These are phyloP conservation scores for Pimephales promelas DNA, from an alignment of 2,113 vertebrate species.

Conservation along the genomic window DNA sequence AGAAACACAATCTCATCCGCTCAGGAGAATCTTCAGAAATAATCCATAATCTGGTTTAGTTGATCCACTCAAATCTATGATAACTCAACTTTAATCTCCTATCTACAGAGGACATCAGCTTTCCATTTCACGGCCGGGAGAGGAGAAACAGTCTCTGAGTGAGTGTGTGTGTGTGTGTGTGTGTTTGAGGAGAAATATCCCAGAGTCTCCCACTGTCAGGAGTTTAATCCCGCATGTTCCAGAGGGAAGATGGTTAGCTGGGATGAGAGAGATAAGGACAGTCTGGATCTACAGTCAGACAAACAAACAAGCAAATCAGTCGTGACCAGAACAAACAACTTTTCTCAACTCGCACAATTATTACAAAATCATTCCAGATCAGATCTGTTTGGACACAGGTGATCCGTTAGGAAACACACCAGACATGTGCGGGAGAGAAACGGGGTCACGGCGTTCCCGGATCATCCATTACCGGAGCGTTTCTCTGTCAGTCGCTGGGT, in stretches of 20 bases:
- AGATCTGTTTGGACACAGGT: too few species aligned
- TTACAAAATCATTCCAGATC: neutral
- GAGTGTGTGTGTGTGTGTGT: too few species aligned
- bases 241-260: constrained; percentile 66
- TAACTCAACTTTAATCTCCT: constrained; percentile 69
- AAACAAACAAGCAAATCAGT: constrained; percentile 31
- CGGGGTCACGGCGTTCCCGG: constrained; percentile 61
- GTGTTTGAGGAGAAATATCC: constrained; percentile 44
- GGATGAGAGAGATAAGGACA: constrained; percentile 66
- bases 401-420: neutral
- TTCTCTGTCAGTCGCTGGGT: neutral
- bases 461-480: constrained; percentile 66
- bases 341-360: neutral
- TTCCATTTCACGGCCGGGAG: constrained; percentile 45
- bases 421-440: constrained; percentile 57
- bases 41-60: constrained; percentile 72
- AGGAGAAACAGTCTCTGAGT: constrained; percentile 23
- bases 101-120: constrained; percentile 62
- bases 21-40: constrained; percentile 59
- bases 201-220: constrained; percentile 53
- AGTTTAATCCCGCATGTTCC: constrained; percentile 56
- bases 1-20: constrained; percentile 36
- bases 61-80: constrained; percentile 70
- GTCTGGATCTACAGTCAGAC: constrained; percentile 43
- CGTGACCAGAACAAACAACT: neutral